These are phyloP conservation scores for Diplodus puntazzo DNA, from an alignment of 2,797 vertebrate species.

Conservation along the genomic window DNA sequence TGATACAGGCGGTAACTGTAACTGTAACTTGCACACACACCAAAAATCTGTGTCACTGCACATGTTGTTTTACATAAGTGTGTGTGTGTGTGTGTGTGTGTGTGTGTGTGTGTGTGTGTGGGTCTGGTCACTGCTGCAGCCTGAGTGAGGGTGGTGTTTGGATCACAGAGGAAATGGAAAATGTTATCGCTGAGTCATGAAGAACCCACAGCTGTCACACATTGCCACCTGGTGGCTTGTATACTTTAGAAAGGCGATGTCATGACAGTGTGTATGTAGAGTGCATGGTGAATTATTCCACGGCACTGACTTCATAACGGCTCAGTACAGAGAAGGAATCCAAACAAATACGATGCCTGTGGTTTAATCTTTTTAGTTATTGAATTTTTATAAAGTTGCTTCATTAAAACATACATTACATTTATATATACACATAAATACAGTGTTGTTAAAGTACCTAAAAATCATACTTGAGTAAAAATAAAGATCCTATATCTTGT, in stretches of 20 bases:
- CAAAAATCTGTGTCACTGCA: slow-evolving; percentile 32
- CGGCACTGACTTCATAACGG: not conserved
- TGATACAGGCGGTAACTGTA: not conserved
- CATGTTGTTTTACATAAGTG: slow-evolving; percentile 59
- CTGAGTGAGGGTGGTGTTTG: slow-evolving; percentile 38
- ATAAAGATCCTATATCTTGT: no score
- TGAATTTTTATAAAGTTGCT: not conserved
- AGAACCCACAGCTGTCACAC: slow-evolving; percentile 44
- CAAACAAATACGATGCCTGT: not conserved
- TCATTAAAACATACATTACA: not conserved
- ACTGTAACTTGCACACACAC: slow-evolving; percentile 41
- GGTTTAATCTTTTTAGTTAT: not conserved
- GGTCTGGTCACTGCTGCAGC: slow-evolving; percentile 37
- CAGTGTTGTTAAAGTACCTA: no score
- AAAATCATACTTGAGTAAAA: no score
- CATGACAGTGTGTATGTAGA: not conserved
- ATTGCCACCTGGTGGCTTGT: slow-evolving; percentile 75
- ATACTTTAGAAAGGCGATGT: not conserved
- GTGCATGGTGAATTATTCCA: slow-evolving; percentile 1
- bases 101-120: slow-evolving; percentile 28
- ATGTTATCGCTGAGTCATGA: slow-evolving; percentile 70
- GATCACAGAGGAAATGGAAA: slow-evolving; percentile 44
- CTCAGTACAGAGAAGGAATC: not conserved
- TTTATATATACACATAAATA: no score
- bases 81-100: slow-evolving; percentile 5